Base-by-base conservation (phyloP, 2,888 invertebrate species). In the Sphinx pinastri region DNA sequence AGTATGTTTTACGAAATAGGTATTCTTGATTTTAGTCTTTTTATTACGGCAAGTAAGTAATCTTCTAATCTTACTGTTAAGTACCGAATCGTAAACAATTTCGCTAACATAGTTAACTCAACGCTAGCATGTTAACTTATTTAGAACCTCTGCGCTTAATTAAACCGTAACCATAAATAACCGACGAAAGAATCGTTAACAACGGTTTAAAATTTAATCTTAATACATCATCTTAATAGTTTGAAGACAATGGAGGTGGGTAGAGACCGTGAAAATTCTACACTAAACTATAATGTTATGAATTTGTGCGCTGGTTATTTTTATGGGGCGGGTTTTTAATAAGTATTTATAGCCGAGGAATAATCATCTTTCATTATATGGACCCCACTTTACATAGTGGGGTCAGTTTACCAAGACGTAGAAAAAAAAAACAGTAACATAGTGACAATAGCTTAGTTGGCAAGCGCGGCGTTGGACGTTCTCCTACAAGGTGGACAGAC, bases 161-260 rank as follows among this genome's bases (percentile, higher is more conserved):
- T 68, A 49, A 69, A 71, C 68, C 71, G 71, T 69, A 19, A 57
- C 58, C 58, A 63, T 51, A 69, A 70, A 72, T 63, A 47, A 67
- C 67, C n/a, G 49, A 19, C 16, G 63, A 63, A 19, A 49, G 63
- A 49, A 63, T 63, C 63, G 19, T 63, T 63, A 63, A 63, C 63
- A 63, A 63, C 63, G 49, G 60, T 70, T 79, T 75, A 71, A 68
- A 77, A 78, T 79, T 71, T 78, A 76, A 80, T 80, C 80, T 74
- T n/a, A 68, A 63, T 69, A 75, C 72, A 76, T 73, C 77, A 80
- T 80, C 80, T 78, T 75, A 75, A 76, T 77, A 77, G 76, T 71
- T 71, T 73, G 72, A 68, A 79, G 76, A 79, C 77, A 78, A 76
- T 77, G 71, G 76, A 49, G 47, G 63, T 13, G 63, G 47, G 63